Base-by-base conservation (phyloP, 2,113 vertebrate species). In the Silurus meridionalis region DNA sequence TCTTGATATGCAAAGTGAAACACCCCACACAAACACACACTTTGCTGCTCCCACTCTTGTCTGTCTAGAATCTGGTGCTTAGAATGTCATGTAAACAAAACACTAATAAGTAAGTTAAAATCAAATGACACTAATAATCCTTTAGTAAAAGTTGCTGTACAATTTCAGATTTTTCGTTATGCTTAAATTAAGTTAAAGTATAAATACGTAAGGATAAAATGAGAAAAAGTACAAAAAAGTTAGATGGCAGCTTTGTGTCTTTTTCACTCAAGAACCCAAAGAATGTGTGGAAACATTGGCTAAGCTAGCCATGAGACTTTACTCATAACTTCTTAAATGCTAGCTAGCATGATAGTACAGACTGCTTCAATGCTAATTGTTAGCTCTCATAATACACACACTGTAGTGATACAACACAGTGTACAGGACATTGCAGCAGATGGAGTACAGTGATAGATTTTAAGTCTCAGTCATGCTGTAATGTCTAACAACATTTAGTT, bases 1-100 rank as follows among this genome's bases (percentile, higher is more conserved):
- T 84, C 57, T 72, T 84, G 72, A 63, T 74, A 77, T 37, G 82
- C 69, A 84, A 77, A 52, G 58, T 64, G 48, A 63, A 84, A 77
- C 69, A 57, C 50, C 61, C 60, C 58, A 46, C 80, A 46, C 48
- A 77, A 21, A 21, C 55, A 37, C 25, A 28, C 57, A 37, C 55
- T 37, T 28, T 1, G 9, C 48, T 50, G 25, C 77, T 58, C 77
- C 81, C 46, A 67, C 46, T 28, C n/a, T 53, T 83, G 63, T 61
- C 60, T 82, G 60, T 25, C 61, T 83, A 67, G 81, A 83, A 69
- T 37, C 23, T 69, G 50, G 15, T 55, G 11, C 15, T 55, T 19
- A 55, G 25, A 83, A 37, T 21, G 17, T 53, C n/a, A 83, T 15
- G 48, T 25, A 67, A 60, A 69, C 48, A 83, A 82, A 67, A 83